phyloP scores from a whole-genome alignment of 1,140 invertebrate genomes.

The Parasteatoda tepidariorum region DNA sequence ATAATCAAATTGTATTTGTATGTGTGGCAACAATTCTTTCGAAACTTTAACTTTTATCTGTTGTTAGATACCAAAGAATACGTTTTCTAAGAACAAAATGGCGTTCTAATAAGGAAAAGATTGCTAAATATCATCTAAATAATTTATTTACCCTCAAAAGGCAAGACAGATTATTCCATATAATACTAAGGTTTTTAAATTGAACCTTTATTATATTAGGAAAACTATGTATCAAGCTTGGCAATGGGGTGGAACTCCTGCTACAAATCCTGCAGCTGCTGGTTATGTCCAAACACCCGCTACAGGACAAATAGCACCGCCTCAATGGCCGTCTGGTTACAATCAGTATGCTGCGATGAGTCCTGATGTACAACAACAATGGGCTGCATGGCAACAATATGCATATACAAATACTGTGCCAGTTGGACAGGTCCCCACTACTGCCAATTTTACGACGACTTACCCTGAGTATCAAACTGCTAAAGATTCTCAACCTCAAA shows the following conservation, averaged over 20 bases:
- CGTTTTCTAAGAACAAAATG: background rate
- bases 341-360: slow-evolving; percentile 3
- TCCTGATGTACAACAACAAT: slow-evolving; percentile 16
- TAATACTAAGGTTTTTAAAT: background rate
- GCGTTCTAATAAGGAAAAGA: background rate
- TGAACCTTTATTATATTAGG: background rate
- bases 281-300: slow-evolving; percentile 1
- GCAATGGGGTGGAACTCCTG: slow-evolving; percentile 1
- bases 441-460: background rate
- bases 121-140: background rate
- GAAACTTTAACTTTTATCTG: background rate
- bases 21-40: too few species aligned
- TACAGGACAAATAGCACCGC: background rate
- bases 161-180: background rate
- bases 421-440: background rate
- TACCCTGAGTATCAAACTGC: slow-evolving; percentile 14
- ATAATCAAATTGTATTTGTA: too few species aligned
- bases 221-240: slow-evolving; percentile 13
- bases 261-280: background rate
- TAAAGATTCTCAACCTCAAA: background rate
- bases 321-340: slow-evolving; percentile 10
- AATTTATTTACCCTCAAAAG: background rate
- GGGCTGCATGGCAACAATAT: slow-evolving; percentile 19
- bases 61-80: too few species aligned
- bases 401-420: background rate